Evolutionary conservation across 35 echinoderm and acorn worm species (phyloP).

Genomic region (Patiria miniata): DNA sequence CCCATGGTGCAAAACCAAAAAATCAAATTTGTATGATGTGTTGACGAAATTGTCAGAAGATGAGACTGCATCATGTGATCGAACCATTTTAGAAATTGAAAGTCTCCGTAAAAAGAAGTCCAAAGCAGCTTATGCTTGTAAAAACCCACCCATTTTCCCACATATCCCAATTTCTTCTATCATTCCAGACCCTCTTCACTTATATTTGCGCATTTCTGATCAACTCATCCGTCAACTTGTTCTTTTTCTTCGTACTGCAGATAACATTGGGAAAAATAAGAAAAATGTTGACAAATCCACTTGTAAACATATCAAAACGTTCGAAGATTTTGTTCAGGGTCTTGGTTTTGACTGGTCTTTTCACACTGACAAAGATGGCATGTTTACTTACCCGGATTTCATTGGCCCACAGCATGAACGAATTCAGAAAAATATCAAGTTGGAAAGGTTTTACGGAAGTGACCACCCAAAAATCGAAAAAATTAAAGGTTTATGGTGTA

Average conservation of each 20-base stretch:
- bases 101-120: conserved; percentile 14
- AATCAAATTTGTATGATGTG: conserved; percentile 6
- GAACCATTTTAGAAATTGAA: conserved; percentile 54
- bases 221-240: conserved; percentile 52
- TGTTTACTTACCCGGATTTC: conserved; percentile 35
- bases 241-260: background rate
- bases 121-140: conserved; percentile 19
- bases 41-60: background rate
- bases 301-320: conserved; percentile 37
- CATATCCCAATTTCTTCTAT: conserved; percentile 34
- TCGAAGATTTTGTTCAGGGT: conserved; percentile 38
- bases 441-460: conserved; percentile 16
- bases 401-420: conserved; percentile 45
- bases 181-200: conserved; percentile 53
- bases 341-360: conserved; percentile 46
- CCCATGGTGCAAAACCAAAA: conserved; percentile 22
- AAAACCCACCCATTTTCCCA: conserved; percentile 42
- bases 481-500: conserved; percentile 16
- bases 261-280: conserved; percentile 44
- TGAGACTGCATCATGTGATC: background rate
- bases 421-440: conserved; percentile 46
- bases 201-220: conserved; percentile 61
- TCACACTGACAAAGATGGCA: conserved; percentile 34
- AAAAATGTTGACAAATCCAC: conserved; percentile 40
- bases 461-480: conserved; percentile 12